Evolutionary conservation across 2,797 vertebrate genomes (phyloP).

Genomic region (Adrianichthys oophorus): DNA sequence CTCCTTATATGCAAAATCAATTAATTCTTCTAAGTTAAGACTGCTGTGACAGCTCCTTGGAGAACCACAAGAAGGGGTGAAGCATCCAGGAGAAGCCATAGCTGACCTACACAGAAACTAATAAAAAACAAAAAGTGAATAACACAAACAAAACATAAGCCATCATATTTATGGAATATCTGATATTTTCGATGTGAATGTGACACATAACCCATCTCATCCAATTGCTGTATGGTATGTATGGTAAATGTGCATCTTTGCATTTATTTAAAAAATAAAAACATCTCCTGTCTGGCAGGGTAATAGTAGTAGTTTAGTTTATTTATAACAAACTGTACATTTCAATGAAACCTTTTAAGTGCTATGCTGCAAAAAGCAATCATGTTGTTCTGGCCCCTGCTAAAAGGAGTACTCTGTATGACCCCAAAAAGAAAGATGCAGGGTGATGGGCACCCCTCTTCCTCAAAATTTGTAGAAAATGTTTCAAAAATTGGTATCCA

Average conservation of each 20-base stretch:
- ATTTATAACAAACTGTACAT: too few relatives aligned
- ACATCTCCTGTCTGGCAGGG: not conserved
- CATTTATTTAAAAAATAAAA: not conserved
- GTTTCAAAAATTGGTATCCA: not conserved
- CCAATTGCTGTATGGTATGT: not conserved
- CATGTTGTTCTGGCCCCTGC: not conserved
- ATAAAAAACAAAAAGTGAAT: too few relatives aligned
- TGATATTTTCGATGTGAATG: not conserved
- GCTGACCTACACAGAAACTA: too few relatives aligned
- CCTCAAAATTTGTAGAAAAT: not conserved
- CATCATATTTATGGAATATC: not conserved
- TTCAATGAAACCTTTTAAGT: too few relatives aligned
- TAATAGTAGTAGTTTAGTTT: too few relatives aligned
- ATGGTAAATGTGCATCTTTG: not conserved
- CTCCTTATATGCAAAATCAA: too few relatives aligned
- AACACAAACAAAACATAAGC: too few relatives aligned
- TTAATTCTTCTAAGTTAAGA: too few relatives aligned
- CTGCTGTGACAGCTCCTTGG: too few relatives aligned
- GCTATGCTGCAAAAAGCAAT: not conserved
- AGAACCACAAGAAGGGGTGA: too few relatives aligned
- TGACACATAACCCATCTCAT: not conserved
- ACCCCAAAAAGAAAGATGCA: constrained; percentile 1
- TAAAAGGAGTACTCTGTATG: not conserved
- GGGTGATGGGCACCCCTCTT: not conserved
- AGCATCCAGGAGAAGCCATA: too few relatives aligned